Base-by-base conservation (phyloP, 2,113 vertebrate genomes). In the Hyaena hyaena region DNA sequence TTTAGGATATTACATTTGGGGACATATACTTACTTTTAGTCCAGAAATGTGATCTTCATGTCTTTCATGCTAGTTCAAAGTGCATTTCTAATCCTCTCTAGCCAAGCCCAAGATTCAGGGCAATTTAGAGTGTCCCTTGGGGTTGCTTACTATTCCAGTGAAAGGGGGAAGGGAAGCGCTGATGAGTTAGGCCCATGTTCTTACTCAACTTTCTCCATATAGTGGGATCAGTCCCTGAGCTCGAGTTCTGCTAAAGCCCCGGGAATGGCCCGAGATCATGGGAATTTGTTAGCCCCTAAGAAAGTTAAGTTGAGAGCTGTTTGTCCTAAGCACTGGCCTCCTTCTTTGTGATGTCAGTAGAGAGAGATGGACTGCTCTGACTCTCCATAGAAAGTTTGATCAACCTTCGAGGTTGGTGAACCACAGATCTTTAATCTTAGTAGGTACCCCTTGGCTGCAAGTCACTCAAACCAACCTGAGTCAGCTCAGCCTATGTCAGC, bases 11-110 rank as follows among this genome's bases (percentile, higher is more conserved):
- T 58, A 39, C 73, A 33, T 88, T 79, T 68, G 43, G 71, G 45
- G 7, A 58, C n/a, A 31, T 81, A 3, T 1, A 28, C 35, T 97
- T 88, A 81, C 7, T 90, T 96, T 88, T 90, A 82, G 80, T 82
- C 66, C 31, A 79, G 76, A 95, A 88, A 95, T 91, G 48, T 95
- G 71, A 91, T 85, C 53, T 43, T 97, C 17, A 4, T 43, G 53
- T 58, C 61, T 90, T 58, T 80, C 33, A 8, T 63, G 16, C 9
- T 88, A 66, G 45, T 88, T 94, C 71, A 74, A 65, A 77, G 87
- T 50, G 33, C 33, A 81, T 45, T 69, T 93, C 7, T 66, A 91
- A 95, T 48, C 17, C 48, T 94, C 21, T 53, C 35, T n/a, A 21
- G 66, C 24, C 83, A 48, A 63, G 28, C 48, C 61, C 35, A 71